A percentile compares a stretch with the other conserved stretches of the same genome.
phyloP scores from a whole-genome alignment of 2,113 vertebrate genomes.

The Hippocampus zosterae region DNA sequence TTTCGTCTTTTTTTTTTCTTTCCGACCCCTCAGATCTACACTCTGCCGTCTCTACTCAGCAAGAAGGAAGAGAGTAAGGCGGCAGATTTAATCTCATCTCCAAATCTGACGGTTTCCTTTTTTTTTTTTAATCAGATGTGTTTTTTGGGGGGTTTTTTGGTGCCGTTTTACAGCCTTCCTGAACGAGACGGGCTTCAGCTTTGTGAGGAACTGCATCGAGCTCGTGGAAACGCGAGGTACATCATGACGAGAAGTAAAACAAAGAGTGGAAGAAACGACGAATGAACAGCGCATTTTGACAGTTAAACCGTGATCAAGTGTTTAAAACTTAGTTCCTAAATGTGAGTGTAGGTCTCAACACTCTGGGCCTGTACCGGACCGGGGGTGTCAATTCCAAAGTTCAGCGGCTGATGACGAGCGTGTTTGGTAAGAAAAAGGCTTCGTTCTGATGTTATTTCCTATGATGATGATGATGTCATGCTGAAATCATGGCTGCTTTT shows the following conservation, averaged over 20 bases:
- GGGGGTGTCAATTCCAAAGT: conserved; percentile 98
- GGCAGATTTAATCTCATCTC: not conserved
- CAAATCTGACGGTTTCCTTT: not conserved
- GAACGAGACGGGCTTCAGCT: conserved; percentile 92
- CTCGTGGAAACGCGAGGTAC: conserved; percentile 87
- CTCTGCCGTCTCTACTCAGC: conserved; percentile 90
- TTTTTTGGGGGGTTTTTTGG: not conserved
- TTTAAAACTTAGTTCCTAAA: not conserved
- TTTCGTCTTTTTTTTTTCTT: not conserved
- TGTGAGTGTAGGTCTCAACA: conserved; percentile 79
- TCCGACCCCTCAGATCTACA: conserved; percentile 83
- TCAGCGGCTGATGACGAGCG: conserved; percentile 90
- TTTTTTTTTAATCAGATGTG: not conserved
- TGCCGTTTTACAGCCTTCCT: conserved; percentile 80
- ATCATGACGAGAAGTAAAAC: not conserved
- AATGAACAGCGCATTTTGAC: not conserved
- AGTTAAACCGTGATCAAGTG: too few species aligned
- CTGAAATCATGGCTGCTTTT: conserved; percentile 2
- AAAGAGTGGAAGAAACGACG: not conserved
- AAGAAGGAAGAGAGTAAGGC: conserved; percentile 98
- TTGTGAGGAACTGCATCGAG: conserved; percentile 89
- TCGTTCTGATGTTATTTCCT: not conserved
- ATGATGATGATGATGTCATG: not conserved
- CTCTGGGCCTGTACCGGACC: conserved; percentile 91
- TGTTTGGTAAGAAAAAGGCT: conserved; percentile 80